These are phyloP conservation scores for Poeciliopsis turrubarensis DNA, from an alignment of 2,113 vertebrate species.

Conservation along the genomic window DNA sequence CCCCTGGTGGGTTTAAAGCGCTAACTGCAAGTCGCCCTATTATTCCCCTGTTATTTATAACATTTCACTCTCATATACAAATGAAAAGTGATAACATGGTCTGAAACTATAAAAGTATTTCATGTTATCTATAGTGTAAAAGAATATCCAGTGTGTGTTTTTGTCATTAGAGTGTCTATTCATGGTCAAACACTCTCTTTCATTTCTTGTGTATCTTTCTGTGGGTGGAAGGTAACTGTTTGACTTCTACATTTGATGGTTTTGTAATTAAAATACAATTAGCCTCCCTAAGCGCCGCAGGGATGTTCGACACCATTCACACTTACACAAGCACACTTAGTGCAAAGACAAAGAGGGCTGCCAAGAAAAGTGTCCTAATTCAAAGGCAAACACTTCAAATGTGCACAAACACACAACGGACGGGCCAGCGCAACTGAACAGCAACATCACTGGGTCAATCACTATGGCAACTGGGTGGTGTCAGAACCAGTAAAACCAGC, in stretches of 20 bases:
- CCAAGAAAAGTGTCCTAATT: conserved; percentile 40
- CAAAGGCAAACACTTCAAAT: conserved; percentile 47
- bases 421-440: conserved; percentile 45
- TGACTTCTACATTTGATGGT: conserved; percentile 46
- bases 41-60: too few relatives aligned
- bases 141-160: neutral
- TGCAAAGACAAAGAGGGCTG: conserved; percentile 12
- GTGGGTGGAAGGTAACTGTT: conserved; percentile 42
- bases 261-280: conserved; percentile 71
- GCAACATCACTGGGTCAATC: conserved; percentile 34
- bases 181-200: conserved; percentile 18
- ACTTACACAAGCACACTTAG: conserved; percentile 15
- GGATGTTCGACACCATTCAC: conserved; percentile 14
- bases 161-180: neutral
- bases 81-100: neutral
- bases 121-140: neutral
- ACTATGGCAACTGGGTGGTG: conserved; percentile 54
- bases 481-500: conserved; percentile 47
- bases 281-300: conserved; percentile 49
- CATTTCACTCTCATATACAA: neutral
- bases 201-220: conserved; percentile 34
- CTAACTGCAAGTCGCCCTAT: neutral
- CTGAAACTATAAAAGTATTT: neutral
- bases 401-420: conserved; percentile 26
- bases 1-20: conserved; percentile 1